Evolutionary conservation across 2,888 invertebrate species (phyloP).

Genomic region (Rhabditoides inermis): DNA sequence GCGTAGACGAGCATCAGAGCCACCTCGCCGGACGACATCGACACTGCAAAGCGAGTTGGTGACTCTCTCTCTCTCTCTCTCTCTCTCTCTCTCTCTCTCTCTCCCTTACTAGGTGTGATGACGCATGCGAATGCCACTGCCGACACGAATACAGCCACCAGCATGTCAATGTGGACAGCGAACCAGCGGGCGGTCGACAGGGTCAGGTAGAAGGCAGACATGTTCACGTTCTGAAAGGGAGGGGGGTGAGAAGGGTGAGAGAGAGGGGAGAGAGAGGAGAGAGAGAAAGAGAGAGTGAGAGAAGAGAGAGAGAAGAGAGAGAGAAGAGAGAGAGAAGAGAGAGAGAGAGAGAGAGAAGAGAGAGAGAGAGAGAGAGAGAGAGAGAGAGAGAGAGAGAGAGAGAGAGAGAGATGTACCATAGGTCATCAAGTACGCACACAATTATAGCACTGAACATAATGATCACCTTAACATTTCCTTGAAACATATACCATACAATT

Average conservation of each 20-base stretch:
- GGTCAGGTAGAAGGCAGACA: conserved; percentile 83
- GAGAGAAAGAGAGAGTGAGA: too few relatives aligned
- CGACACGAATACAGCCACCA: conserved; percentile 77
- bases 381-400: too few relatives aligned
- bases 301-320: too few relatives aligned
- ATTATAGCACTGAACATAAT: too few relatives aligned
- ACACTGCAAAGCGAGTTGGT: conserved; percentile 7
- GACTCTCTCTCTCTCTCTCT: neutral
- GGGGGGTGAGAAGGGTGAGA: too few relatives aligned
- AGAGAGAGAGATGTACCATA: too few relatives aligned
- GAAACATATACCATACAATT: too few relatives aligned
- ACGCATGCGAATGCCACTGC: conserved; percentile 79
- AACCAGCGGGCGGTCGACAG: conserved; percentile 83
- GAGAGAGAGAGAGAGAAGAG: too few relatives aligned
- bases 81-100: neutral
- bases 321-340: too few relatives aligned
- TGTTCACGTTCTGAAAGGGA: conserved; percentile 68
- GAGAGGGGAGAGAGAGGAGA: too few relatives aligned
- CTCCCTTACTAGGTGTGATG: conserved; percentile 22
- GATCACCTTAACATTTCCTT: too few relatives aligned
- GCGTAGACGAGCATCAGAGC: conserved; percentile 41
- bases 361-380: neutral
- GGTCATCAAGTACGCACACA: too few relatives aligned
- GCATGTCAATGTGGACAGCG: conserved; percentile 81
- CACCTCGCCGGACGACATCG: conserved; percentile 31